A percentile compares a stretch with the other conserved stretches of the same genome.
These are phyloP conservation scores for Petromus typicus DNA, from an alignment of 2,113 vertebrate genomes.

Conservation along the genomic window DNA sequence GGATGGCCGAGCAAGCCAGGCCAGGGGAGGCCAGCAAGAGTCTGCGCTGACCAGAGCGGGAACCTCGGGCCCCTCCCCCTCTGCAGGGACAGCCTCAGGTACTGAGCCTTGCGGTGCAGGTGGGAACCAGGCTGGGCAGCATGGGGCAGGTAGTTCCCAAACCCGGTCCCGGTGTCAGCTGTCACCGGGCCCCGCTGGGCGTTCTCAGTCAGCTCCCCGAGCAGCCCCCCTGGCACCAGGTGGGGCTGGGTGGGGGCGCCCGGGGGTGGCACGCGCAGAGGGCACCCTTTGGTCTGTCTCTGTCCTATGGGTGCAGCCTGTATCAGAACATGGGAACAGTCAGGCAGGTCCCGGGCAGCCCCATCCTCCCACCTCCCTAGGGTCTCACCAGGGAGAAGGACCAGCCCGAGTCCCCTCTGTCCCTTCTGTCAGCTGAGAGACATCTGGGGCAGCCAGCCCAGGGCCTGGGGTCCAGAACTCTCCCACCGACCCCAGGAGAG, in stretches of 20 bases:
- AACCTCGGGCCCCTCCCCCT: not conserved
- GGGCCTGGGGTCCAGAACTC: not conserved
- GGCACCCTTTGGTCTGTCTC: not conserved
- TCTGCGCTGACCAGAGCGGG: not conserved
- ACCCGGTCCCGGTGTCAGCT: not conserved
- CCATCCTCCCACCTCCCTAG: not conserved
- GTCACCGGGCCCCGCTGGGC: not conserved
- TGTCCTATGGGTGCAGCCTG: not conserved
- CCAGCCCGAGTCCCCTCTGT: not conserved
- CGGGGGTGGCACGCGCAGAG: not conserved
- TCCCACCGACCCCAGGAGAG: not conserved
- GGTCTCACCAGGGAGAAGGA: not conserved
- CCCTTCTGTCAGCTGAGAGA: not conserved
- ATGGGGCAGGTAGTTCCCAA: not conserved
- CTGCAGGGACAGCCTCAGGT: not conserved
- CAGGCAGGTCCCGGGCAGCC: not conserved
- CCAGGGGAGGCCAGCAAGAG: not conserved
- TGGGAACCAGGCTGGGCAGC: not conserved
- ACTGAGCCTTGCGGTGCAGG: fast-evolving
- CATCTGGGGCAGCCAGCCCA: not conserved
- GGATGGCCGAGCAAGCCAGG: not conserved
- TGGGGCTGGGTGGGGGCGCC: too few species aligned
- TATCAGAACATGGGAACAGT: not conserved
- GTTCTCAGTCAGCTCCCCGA: not conserved
- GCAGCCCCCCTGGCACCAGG: fast-evolving